phyloP scores from a whole-genome alignment of 2,113 vertebrate species.

The Alethe castanea region DNA sequence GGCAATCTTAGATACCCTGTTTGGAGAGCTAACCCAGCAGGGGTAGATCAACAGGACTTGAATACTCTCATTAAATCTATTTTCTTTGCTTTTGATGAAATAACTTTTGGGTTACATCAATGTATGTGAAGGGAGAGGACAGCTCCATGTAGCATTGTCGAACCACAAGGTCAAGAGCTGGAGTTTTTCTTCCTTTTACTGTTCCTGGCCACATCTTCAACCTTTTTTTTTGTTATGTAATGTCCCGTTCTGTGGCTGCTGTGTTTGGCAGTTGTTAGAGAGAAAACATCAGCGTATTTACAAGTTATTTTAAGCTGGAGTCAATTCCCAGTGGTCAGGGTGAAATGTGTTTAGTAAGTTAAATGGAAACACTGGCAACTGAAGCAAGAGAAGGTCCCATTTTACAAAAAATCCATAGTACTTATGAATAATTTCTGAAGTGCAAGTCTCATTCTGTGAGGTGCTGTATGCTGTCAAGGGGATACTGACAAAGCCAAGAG shows the following conservation, averaged over 20 bases:
- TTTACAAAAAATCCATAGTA: constrained; percentile 29
- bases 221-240: neutral
- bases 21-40: neutral
- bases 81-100: neutral
- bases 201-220: neutral
- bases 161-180: neutral
- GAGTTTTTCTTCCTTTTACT: neutral
- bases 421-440: constrained; percentile 40
- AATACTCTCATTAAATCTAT: neutral
- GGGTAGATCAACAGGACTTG: neutral
- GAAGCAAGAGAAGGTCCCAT: constrained; percentile 4
- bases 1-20: neutral
- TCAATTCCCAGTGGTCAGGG: constrained; percentile 5
- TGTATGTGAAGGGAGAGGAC: neutral
- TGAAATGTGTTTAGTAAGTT: neutral
- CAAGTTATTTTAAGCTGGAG: constrained; percentile 42
- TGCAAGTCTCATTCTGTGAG: neutral
- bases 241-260: neutral
- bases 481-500: neutral
- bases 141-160: neutral
- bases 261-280: neutral
- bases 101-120: neutral
- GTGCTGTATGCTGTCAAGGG: neutral
- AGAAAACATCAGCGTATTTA: neutral
- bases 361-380: neutral